phyloP scores from a whole-genome alignment of 2,113 vertebrate genomes.

The Manacus vitellinus region DNA sequence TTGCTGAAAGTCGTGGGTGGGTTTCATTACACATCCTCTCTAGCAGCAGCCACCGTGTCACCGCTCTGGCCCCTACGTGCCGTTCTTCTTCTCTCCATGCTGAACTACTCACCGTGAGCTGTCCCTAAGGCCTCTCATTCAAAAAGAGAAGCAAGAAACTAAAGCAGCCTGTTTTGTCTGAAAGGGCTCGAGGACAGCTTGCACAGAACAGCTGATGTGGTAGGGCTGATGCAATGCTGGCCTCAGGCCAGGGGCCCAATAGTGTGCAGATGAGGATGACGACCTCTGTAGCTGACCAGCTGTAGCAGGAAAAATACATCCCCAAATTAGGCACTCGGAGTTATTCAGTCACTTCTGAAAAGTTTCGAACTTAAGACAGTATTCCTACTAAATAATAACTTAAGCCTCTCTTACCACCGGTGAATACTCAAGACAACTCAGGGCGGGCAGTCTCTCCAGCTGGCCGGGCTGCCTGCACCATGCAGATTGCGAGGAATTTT shows the following conservation, averaged over 20 bases:
- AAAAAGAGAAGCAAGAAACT: background rate
- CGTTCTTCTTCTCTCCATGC: background rate
- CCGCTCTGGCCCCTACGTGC: background rate
- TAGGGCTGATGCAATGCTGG: background rate
- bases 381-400: background rate
- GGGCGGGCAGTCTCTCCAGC: background rate
- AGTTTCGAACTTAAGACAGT: background rate
- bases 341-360: conserved; percentile 13
- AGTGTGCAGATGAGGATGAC: background rate
- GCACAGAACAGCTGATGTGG: background rate
- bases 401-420: background rate
- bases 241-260: fast-evolving
- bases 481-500: background rate
- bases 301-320: background rate
- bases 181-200: background rate
- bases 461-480: background rate
- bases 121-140: background rate
- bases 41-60: background rate
- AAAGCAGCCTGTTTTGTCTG: background rate
- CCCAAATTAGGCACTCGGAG: background rate
- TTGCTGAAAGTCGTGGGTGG: background rate
- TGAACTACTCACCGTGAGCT: background rate
- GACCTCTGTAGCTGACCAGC: conserved; percentile 2
- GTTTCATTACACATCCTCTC: background rate
- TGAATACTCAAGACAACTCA: background rate